Base-by-base conservation (phyloP, 2,888 invertebrate species). In the Dioctria linearis region DNA sequence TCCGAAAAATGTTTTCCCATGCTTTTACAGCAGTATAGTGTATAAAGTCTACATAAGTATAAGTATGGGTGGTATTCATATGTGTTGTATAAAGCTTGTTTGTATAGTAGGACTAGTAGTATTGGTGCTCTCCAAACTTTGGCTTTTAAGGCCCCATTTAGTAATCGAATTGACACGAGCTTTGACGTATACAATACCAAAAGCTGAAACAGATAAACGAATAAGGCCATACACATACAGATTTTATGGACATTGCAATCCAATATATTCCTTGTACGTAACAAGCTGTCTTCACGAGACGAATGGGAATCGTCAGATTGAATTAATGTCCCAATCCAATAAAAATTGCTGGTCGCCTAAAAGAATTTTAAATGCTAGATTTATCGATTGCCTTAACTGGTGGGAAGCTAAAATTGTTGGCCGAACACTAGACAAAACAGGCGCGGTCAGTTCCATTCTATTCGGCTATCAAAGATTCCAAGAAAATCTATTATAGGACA, bases 361-460 rank as follows among this genome's bases (percentile, higher is more conserved):
- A 25, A 9, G 59, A 75, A 75, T 43, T 57, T 42, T 37, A 75
- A 75, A 59, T 61, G 51, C 39, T 40, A 39, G 46, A 63, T 78
- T 63, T 49, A 78, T 78, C 49, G 65, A 49, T 61, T 11, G 63
- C 2, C 8, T 0, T 46, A 8, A 46, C 46, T 25, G 25, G 25
- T 25, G 25, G 25, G 25, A 25, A 25, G 25, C 25, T 25, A 25
- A 25, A 25, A 25, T 2, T 25, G 25, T 25, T 25, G 25, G 25
- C 25, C 25, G 25, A 25, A 25, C 25, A 25, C 25, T 25, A 25
- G 25, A 25, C 25, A 25, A 25, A 25, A 25, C 25, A 25, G 25
- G 25, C 25, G 25, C 25, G 25, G 25, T 25, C 25, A 25, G 25
- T 25, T 25, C 25, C 25, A 25, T 25, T 25, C 25, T 25, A 25